Conservation (phyloP, 1,140 invertebrate genomes). For the Neodiprion virginianus region DNA sequence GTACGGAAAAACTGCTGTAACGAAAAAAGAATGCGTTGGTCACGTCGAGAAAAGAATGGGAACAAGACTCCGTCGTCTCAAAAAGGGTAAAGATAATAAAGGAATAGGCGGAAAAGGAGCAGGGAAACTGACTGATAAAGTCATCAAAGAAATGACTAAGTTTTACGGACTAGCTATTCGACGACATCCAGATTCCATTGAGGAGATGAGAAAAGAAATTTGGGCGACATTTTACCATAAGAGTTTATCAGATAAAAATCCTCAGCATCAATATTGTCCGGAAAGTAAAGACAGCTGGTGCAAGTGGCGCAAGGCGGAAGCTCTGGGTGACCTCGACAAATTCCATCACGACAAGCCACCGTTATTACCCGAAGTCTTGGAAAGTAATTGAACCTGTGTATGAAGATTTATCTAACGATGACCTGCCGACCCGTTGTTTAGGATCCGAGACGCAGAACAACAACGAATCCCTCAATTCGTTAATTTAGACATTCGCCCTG, state of each 20-base stretch:
- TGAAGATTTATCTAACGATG: conserved; percentile 17
- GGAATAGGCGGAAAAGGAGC: conserved; percentile 9
- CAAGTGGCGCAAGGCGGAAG: conserved; percentile 24
- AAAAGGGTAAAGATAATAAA: neutral
- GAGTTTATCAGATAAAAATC: conserved; percentile 37
- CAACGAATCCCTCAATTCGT: conserved; percentile 14
- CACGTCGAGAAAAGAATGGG: neutral
- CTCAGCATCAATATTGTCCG: conserved; percentile 37
- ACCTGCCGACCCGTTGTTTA: conserved; percentile 18
- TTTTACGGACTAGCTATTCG: conserved; percentile 46
- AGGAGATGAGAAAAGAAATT: conserved; percentile 43
- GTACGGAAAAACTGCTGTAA: neutral
- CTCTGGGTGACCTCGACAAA: conserved; percentile 23
- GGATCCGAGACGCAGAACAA: conserved; percentile 18
- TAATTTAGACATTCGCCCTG: conserved; percentile 22
- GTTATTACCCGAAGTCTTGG: conserved; percentile 24
- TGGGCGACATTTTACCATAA: conserved; percentile 45
- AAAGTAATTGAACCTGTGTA: conserved; percentile 30
- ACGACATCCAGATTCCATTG: conserved; percentile 37
- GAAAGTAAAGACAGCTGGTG: conserved; percentile 30
- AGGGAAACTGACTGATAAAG: conserved; percentile 33
- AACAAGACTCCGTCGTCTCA: neutral
- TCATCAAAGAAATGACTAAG: conserved; percentile 36
- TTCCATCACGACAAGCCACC: neutral
- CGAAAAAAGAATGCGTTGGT: neutral